These are phyloP conservation scores for Crax fasciolata DNA, from an alignment of 2,797 vertebrate species.

Conservation along the genomic window DNA sequence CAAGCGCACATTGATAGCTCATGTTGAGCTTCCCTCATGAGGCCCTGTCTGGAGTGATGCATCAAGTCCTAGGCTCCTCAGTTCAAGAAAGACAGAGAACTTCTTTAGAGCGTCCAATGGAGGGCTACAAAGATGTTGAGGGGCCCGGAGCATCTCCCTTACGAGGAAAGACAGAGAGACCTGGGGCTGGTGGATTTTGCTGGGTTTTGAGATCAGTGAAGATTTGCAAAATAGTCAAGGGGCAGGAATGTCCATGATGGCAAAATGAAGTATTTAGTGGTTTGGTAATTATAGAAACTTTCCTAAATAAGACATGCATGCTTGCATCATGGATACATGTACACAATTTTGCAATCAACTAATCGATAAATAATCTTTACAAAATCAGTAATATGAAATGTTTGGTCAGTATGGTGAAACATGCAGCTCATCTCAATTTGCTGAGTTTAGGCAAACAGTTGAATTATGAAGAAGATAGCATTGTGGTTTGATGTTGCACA, in stretches of 20 bases:
- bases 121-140: neutral
- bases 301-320: neutral
- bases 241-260: neutral
- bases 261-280: neutral
- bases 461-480: neutral
- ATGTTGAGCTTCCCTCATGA: neutral
- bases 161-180: too few relatives aligned
- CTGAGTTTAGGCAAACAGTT: neutral
- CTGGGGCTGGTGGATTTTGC: neutral
- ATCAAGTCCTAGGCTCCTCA: neutral
- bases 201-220: neutral
- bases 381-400: neutral
- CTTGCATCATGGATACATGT: neutral
- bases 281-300: neutral
- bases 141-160: too few relatives aligned
- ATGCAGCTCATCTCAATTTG: neutral
- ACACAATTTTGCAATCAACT: neutral
- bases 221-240: neutral
- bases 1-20: neutral
- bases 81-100: neutral
- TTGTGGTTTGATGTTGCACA: accelerated
- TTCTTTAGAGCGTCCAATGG: neutral
- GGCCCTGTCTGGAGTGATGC: neutral
- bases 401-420: neutral
- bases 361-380: neutral